phyloP scores from a whole-genome alignment of 2,797 vertebrate species.

The Pampus argenteus region DNA sequence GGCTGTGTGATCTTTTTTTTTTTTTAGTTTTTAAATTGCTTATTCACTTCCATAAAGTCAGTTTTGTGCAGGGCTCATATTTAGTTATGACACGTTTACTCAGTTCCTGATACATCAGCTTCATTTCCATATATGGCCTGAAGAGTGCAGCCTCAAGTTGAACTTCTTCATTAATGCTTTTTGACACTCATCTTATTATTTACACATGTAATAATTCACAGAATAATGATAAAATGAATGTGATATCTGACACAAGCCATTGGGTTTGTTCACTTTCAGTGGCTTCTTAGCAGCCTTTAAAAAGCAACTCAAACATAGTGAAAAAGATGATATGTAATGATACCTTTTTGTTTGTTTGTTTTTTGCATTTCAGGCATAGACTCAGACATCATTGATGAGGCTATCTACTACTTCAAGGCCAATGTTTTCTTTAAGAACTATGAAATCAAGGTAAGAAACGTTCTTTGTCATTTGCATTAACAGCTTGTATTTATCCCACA shows the following conservation, averaged over 20 bases:
- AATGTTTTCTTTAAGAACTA: slow-evolving; percentile 99
- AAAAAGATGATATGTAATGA: background rate
- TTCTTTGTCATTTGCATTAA: background rate
- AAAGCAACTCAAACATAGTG: too few relatives aligned
- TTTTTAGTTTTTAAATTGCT: too few relatives aligned
- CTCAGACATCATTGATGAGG: slow-evolving; percentile 96
- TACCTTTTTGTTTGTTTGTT: background rate
- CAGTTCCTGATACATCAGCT: slow-evolving; percentile 53
- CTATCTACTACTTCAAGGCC: slow-evolving; percentile 99
- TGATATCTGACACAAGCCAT: background rate
- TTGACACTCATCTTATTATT: background rate
- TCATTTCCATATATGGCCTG: slow-evolving; percentile 73
- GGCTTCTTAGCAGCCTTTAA: background rate
- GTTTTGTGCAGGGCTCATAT: background rate
- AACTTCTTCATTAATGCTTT: slow-evolving; percentile 31
- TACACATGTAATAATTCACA: background rate
- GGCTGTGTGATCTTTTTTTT: background rate
- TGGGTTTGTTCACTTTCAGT: background rate
- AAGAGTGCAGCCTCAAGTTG: background rate
- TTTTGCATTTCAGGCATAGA: slow-evolving; percentile 88
- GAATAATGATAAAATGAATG: too few relatives aligned
- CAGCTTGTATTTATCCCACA: background rate
- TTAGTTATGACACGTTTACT: background rate
- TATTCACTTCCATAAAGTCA: background rate
- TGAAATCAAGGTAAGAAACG: slow-evolving; percentile 93